Conservation (phyloP, 2,888 invertebrate genomes). For the Apoda limacodes region DNA sequence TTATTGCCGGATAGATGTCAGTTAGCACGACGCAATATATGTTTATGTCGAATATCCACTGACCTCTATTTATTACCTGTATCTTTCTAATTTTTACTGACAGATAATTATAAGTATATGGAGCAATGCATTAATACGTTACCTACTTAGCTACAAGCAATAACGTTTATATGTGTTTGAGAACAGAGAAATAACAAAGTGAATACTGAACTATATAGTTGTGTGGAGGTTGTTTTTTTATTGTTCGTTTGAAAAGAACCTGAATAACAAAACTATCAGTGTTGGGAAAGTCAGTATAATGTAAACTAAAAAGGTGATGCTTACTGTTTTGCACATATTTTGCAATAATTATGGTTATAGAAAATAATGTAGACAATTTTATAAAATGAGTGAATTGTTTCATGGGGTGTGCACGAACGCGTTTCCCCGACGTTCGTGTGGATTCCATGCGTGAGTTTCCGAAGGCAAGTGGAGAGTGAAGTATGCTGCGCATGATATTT, state of each 20-base stretch:
- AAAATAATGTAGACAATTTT: conserved; percentile 53
- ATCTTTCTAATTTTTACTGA: too few relatives aligned
- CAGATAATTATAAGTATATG: too few relatives aligned
- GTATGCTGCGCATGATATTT: conserved; percentile 19
- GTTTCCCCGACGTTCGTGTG: conserved; percentile 42
- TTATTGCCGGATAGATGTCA: conserved; percentile 63
- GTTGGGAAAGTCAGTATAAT: conserved; percentile 54
- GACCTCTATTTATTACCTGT: too few relatives aligned
- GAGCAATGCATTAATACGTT: too few relatives aligned
- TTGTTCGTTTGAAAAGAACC: not conserved
- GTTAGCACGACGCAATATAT: conserved; percentile 58
- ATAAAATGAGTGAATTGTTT: conserved; percentile 23
- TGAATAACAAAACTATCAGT: conserved; percentile 31
- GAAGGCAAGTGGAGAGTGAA: conserved; percentile 21
- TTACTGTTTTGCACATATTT: conserved; percentile 67
- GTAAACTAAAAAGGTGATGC: conserved; percentile 59
- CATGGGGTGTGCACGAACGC: conserved; percentile 36
- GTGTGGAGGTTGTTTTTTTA: conserved; percentile 55
- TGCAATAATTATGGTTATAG: conserved; percentile 59
- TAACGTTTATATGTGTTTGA: conserved; percentile 56
- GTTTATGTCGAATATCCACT: too few relatives aligned
- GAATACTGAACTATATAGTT: conserved; percentile 57
- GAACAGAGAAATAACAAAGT: too few relatives aligned
- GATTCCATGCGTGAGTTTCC: conserved; percentile 24
- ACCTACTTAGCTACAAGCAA: conserved; percentile 62